Percentiles rank a stretch among this genome's conserved stretches.
phyloP scores from a whole-genome alignment of 1,140 invertebrate genomes.

The Zaprionus lachaisei region DNA sequence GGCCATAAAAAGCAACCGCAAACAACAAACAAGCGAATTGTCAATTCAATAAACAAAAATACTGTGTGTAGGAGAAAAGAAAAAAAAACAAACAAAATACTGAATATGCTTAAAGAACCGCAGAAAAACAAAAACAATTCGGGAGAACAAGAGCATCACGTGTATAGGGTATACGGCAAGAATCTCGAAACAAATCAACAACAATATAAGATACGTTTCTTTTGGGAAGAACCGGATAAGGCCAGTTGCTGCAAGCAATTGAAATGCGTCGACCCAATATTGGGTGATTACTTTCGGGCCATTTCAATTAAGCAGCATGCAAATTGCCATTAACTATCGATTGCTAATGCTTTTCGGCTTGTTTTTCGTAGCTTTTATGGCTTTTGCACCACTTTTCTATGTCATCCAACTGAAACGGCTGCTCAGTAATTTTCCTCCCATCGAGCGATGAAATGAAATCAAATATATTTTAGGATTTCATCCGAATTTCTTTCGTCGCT shows the following conservation, averaged over 20 bases:
- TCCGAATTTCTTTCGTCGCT: conserved; percentile 11
- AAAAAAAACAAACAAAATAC: conserved; percentile 41
- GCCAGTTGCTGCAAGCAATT: conserved; percentile 16
- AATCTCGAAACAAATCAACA: conserved; percentile 5
- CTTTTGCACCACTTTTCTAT: conserved; percentile 36
- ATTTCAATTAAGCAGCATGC: conserved; percentile 25
- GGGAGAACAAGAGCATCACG: conserved; percentile 52
- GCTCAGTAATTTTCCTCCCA: conserved; percentile 26
- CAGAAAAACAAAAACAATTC: conserved; percentile 59
- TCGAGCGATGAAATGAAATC: conserved; percentile 27
- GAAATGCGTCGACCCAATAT: conserved; percentile 22
- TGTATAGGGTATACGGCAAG: conserved; percentile 50
- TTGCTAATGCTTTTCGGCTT: conserved; percentile 29
- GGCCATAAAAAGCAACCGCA: conserved; percentile 26
- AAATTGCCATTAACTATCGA: conserved; percentile 30
- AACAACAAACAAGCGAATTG: conserved; percentile 51
- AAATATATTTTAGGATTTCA: conserved; percentile 45
- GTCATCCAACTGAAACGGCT: conserved; percentile 18
- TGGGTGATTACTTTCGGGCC: conserved; percentile 25
- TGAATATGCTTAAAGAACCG: conserved; percentile 10
- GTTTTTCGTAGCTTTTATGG: conserved; percentile 32
- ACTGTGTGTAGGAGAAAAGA: background rate
- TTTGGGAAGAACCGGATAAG: conserved; percentile 22
- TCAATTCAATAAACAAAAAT: conserved; percentile 45
- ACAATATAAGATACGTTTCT: conserved; percentile 10